phyloP scores from a whole-genome alignment of 2,797 vertebrate genomes.

The Dryobates pubescens region DNA sequence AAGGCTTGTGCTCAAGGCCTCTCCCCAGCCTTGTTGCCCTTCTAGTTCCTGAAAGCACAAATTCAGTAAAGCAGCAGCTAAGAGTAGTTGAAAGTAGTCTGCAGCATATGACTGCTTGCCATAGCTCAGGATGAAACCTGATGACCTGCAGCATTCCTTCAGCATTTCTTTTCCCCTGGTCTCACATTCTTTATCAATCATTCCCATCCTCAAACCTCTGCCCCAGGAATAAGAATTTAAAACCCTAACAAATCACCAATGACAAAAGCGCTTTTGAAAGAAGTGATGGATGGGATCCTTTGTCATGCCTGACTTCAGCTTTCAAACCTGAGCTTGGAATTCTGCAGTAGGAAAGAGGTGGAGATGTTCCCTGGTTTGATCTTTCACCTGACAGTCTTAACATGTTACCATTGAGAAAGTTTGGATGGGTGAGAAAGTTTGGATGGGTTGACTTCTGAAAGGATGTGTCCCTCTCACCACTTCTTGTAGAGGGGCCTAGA shows the following conservation, averaged over 20 bases:
- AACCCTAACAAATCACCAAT: background rate
- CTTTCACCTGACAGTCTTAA: background rate
- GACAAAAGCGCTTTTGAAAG: background rate
- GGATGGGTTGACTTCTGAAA: background rate
- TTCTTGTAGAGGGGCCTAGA: background rate
- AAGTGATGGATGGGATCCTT: background rate
- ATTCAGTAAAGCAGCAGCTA: background rate
- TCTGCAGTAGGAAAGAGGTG: background rate
- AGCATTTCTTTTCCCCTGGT: slow-evolving; percentile 1
- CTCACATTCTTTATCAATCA: background rate
- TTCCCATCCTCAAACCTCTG: background rate
- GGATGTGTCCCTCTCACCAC: background rate
- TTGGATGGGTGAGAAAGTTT: background rate
- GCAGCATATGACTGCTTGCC: background rate
- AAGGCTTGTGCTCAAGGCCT: too few species aligned
- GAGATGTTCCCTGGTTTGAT: background rate
- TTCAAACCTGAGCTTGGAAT: background rate
- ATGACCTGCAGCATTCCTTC: background rate
- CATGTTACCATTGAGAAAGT: background rate
- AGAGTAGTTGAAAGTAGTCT: background rate
- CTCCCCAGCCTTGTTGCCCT: too few species aligned
- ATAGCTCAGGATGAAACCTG: background rate
- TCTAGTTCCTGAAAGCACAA: background rate
- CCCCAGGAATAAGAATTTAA: background rate
- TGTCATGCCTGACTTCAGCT: background rate